A percentile compares a stretch with the other conserved stretches of the same genome.
Conservation (phyloP, 2,888 invertebrate genomes). For the Idaea biselata region DNA sequence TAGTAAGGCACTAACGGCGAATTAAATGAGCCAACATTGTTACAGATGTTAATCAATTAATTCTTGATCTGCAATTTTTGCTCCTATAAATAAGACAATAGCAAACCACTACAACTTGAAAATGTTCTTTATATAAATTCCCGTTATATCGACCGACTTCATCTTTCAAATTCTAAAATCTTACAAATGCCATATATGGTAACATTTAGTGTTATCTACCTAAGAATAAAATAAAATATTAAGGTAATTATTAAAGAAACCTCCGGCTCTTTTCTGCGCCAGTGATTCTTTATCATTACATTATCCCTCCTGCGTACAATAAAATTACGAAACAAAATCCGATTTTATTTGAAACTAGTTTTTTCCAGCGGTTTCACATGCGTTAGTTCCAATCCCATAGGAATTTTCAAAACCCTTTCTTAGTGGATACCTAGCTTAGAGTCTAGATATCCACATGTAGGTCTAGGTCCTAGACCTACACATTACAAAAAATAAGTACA, state of each 20-base stretch:
- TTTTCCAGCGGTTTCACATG: background rate
- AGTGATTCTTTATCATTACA: conserved; percentile 17
- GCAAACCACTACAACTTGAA: background rate
- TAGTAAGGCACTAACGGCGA: background rate
- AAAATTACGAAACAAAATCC: conserved; percentile 13
- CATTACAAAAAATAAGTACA: no score
- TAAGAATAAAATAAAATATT: no score
- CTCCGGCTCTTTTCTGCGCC: background rate
- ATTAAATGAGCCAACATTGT: background rate
- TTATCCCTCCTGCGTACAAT: conserved; percentile 8
- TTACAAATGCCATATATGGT: no score
- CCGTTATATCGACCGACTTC: no score
- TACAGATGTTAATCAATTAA: background rate
- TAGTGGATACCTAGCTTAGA: no score
- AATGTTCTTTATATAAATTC: background rate
- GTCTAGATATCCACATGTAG: no score
- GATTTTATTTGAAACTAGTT: conserved; percentile 9
- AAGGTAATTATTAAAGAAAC: no score
- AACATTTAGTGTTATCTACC: no score
- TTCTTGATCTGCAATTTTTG: background rate
- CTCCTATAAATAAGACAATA: background rate
- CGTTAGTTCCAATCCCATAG: no score
- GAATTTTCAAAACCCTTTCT: no score
- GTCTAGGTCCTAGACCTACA: no score
- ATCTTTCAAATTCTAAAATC: no score